Evolutionary conservation across 2,888 invertebrate genomes (phyloP).

Genomic region (Xanthia icteritia): DNA sequence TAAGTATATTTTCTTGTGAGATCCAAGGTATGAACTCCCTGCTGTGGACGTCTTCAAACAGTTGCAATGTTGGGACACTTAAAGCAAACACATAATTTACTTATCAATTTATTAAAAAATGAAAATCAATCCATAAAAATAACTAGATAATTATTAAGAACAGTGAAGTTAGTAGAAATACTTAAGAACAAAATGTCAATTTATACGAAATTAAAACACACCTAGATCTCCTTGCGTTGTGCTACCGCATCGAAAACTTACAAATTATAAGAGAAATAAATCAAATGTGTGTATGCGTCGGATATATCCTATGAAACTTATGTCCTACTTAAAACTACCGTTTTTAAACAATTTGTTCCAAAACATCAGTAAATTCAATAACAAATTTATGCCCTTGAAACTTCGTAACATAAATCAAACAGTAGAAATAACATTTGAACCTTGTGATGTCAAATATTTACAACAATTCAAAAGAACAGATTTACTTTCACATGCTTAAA

Average conservation of each 20-base stretch:
- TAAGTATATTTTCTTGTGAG: not conserved
- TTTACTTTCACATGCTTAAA: slow-evolving; percentile 62
- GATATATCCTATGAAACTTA: slow-evolving; percentile 76
- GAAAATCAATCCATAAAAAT: slow-evolving; percentile 88
- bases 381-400: slow-evolving; percentile 77
- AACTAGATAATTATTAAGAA: slow-evolving; percentile 80
- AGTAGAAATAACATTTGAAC: slow-evolving; percentile 70
- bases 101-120: slow-evolving; percentile 87
- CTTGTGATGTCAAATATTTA: slow-evolving; percentile 87
- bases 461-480: slow-evolving; percentile 75
- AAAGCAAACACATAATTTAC: slow-evolving; percentile 66
- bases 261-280: slow-evolving; percentile 69
- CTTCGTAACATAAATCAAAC: slow-evolving; percentile 69
- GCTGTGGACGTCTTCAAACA: not conserved
- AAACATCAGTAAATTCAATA: slow-evolving; percentile 82
- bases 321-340: slow-evolving; percentile 70
- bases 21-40: not conserved
- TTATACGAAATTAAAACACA: slow-evolving; percentile 80
- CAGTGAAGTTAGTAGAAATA: slow-evolving; percentile 82
- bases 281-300: slow-evolving; percentile 72
- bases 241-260: slow-evolving; percentile 67
- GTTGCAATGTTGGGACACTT: not conserved
- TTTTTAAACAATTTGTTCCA: slow-evolving; percentile 82
- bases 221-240: slow-evolving; percentile 68
- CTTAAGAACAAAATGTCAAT: slow-evolving; percentile 81